A percentile compares a stretch with the other conserved stretches of the same genome.
These are phyloP conservation scores for Columba guinea DNA, from an alignment of 2,797 vertebrate species.

Conservation along the genomic window DNA sequence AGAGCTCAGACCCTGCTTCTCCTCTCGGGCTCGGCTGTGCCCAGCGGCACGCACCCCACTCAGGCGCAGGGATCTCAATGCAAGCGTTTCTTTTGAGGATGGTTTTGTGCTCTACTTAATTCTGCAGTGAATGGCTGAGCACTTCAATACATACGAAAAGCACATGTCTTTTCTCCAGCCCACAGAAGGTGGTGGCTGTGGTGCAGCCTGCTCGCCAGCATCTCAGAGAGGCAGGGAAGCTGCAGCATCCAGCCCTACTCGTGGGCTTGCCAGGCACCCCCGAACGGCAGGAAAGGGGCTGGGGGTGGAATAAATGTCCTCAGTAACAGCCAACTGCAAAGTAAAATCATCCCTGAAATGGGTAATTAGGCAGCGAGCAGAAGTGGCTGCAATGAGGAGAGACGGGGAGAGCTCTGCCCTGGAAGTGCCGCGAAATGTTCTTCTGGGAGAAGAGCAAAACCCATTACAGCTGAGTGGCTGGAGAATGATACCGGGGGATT, in stretches of 20 bases:
- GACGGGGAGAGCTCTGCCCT: not conserved
- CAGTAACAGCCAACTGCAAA: rapidly evolving
- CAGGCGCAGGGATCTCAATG: not conserved
- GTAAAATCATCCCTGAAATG: not conserved
- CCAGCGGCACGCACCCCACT: rapidly evolving
- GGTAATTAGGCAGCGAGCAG: not conserved
- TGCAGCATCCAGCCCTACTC: not conserved
- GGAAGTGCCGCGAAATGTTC: rapidly evolving
- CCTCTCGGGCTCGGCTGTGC: rapidly evolving
- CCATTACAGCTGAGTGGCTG: not conserved
- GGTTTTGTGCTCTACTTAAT: not conserved
- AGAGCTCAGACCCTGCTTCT: not conserved
- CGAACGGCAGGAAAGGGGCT: rapidly evolving
- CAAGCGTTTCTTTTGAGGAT: not conserved
- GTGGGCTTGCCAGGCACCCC: not conserved
- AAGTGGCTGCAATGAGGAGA: not conserved
- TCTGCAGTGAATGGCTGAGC: not conserved
- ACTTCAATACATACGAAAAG: rapidly evolving
- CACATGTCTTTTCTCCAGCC: not conserved
- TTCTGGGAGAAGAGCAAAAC: not conserved
- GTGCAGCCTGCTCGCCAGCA: no score
- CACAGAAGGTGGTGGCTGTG: not conserved
- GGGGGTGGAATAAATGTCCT: not conserved
- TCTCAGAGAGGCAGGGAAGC: rapidly evolving
- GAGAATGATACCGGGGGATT: rapidly evolving